phyloP scores from a whole-genome alignment of 2,888 invertebrate species.

The Dryocosmus kuriphilus region DNA sequence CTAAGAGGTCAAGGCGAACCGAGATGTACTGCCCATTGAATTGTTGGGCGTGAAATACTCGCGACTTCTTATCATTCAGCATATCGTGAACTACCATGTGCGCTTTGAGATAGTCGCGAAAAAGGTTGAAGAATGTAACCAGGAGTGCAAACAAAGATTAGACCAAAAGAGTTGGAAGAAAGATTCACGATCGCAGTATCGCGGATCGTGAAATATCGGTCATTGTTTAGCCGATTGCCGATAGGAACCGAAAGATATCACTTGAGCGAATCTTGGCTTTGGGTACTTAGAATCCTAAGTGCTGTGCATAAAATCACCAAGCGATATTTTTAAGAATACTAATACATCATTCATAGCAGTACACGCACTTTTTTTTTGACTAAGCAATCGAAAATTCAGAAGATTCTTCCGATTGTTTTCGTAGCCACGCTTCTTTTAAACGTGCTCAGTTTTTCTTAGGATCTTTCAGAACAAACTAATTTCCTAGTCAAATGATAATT shows the following conservation, averaged over 20 bases:
- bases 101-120: constrained; percentile 17
- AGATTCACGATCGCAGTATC: constrained; percentile 1
- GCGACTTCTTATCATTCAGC: constrained; percentile 30
- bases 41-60: constrained; percentile 32
- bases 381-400: background rate
- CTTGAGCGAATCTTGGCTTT: background rate
- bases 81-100: constrained; percentile 35
- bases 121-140: constrained; percentile 25
- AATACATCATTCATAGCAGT: background rate
- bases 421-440: background rate
- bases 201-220: background rate
- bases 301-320: background rate
- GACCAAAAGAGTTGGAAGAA: background rate
- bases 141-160: background rate
- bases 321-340: background rate
- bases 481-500: too few species aligned
- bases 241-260: background rate
- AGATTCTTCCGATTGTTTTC: background rate
- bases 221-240: constrained; percentile 6
- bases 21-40: constrained; percentile 32
- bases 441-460: background rate
- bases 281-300: background rate
- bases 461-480: background rate
- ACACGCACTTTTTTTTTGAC: background rate
- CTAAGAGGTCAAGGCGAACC: constrained; percentile 31